These are phyloP conservation scores for Tetranychus truncatus DNA, from an alignment of 2,888 invertebrate species.

Conservation along the genomic window DNA sequence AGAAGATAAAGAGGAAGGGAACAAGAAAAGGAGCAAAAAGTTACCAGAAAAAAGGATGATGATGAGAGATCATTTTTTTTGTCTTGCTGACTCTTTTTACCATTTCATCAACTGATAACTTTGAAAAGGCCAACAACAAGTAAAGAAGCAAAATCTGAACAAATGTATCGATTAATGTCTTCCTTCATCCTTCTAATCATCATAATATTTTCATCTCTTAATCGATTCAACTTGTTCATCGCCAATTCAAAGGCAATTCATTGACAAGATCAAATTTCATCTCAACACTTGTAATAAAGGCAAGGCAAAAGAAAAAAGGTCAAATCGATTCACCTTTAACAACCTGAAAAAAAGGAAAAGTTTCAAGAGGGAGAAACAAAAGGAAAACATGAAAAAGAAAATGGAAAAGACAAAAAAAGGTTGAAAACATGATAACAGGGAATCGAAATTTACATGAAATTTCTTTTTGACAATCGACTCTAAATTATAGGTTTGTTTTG, in stretches of 20 bases:
- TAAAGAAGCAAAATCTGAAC: background rate
- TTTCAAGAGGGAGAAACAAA: too few relatives aligned
- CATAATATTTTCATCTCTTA: background rate
- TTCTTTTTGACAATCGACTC: background rate
- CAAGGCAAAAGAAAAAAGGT: background rate
- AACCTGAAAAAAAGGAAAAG: too few relatives aligned
- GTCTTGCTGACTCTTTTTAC: background rate
- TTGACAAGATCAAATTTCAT: background rate
- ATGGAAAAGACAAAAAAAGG: too few relatives aligned
- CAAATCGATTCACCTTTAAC: background rate
- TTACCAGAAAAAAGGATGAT: background rate
- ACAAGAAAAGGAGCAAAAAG: constrained; percentile 4
- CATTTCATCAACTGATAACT: background rate
- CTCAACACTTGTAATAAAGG: background rate
- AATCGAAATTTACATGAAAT: background rate
- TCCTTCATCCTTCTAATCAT: background rate
- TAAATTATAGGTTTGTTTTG: background rate
- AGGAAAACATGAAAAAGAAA: too few relatives aligned
- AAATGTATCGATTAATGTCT: background rate
- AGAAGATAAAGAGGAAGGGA: constrained; percentile 2
- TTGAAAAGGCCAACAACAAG: background rate
- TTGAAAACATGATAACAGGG: background rate
- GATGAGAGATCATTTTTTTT: too few relatives aligned
- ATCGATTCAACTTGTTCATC: background rate
- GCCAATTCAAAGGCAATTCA: background rate